Evolutionary conservation across 1,140 invertebrate genomes (phyloP), one percentile per base, ranked within the genome.

Genomic region (Babylonia areolata): DNA sequence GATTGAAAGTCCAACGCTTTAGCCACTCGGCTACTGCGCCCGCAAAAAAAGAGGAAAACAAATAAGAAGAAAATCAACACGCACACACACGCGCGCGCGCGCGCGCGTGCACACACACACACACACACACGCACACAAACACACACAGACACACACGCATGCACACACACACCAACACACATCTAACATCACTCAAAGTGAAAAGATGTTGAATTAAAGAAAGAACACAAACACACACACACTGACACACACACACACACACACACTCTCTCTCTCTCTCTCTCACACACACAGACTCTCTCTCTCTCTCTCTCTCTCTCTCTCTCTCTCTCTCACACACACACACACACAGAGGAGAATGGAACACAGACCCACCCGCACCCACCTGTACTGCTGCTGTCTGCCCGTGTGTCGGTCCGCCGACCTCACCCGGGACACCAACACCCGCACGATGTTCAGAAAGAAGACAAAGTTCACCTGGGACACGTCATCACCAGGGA

Each of bases 381-480:
- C 77, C n/a, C 39, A 89, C 88, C 88, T 89, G 84, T 89, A 89
- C 42, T 89, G 85, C 28, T 88, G 84, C n/a, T 84, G 83, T 77
- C 82, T 35, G 15, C 88, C 88, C 28, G 81, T 77, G 78, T 89
- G 88, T 64, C 88, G 40, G 31, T 85, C 64, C 5, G 54, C 96
- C 0, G 96, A 96, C 85, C 95, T 95, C 31, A 97, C 94, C 92
- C 97, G 97, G 2, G 95, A 94, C 42, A 96, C 94, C 5, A 97
- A 95, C 12, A 97, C 96, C 64, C 96, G 93, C 5, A 96, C 95
- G 51, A 97, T 96, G 90, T 96, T 96, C 64, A 97, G 93, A 91
- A 97, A 97, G 64, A 97, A 95, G 42, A 96, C 92, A 83, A 97
- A 96, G 92, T 96, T 97, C 64, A 97, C 93, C 96, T 97, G 91